phyloP scores from a whole-genome alignment of 1,140 invertebrate species.

The Dendroctonus valens region DNA sequence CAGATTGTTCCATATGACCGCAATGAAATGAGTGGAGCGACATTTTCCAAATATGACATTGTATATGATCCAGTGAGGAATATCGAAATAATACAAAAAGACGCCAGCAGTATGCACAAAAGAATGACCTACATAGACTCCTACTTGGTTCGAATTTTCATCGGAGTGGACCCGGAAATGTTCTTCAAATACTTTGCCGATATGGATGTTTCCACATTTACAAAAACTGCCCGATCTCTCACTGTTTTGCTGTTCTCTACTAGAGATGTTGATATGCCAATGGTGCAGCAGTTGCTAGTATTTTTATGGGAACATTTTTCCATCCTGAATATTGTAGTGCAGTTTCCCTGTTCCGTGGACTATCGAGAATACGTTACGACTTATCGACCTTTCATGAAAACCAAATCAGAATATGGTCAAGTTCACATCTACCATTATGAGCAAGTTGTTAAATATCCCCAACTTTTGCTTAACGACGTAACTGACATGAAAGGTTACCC shows the following conservation, averaged over 20 bases:
- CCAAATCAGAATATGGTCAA: slow-evolving; percentile 14
- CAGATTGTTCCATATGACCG: background rate
- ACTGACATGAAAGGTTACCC: slow-evolving; percentile 23
- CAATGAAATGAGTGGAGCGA: background rate
- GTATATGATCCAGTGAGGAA: background rate
- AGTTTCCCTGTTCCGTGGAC: slow-evolving; percentile 14
- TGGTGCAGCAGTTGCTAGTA: slow-evolving; percentile 12
- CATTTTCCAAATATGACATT: background rate
- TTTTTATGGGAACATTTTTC: slow-evolving; percentile 31
- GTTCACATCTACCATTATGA: slow-evolving; percentile 2
- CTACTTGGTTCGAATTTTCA: background rate
- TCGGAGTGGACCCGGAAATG: slow-evolving; percentile 17
- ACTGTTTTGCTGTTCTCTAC: slow-evolving; percentile 19
- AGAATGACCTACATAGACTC: background rate
- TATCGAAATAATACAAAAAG: background rate
- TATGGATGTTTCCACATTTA: background rate
- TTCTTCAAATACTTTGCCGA: slow-evolving; percentile 9
- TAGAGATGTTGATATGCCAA: background rate
- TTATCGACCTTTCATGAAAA: slow-evolving; percentile 18
- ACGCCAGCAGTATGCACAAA: background rate
- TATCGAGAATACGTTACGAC: slow-evolving; percentile 7
- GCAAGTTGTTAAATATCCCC: background rate
- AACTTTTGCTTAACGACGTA: slow-evolving; percentile 16
- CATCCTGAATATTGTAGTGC: slow-evolving; percentile 18
- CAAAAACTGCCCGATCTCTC: background rate